Base-by-base conservation (phyloP, 2,888 invertebrate species). In the Spisula solida region DNA sequence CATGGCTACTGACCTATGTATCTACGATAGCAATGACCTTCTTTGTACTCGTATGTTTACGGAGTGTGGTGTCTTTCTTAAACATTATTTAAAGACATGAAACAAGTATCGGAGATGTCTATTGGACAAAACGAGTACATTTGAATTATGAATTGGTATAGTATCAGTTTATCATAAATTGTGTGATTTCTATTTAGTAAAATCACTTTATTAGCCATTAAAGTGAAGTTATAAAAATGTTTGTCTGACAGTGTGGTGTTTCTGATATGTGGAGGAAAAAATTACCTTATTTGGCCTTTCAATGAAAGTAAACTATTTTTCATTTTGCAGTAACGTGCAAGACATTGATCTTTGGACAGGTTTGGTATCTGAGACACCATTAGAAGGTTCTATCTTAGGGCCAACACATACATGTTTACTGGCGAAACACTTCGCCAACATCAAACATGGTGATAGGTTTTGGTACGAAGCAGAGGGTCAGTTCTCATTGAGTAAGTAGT, bases 321-420 rank as follows among this genome's bases (percentile, higher is more conserved):
- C 41, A 41, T 5, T 41, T 41, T 51, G 0, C 60, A 83, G 83
- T 31, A 5, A 48, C 12, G 75, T 75, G 4, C 51, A 29, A 8
- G 83, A 83, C 47, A 48, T 83, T 51, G 83, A 83, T 66, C 20
- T 83, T 20, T 83, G 83, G 83, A 51, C 75, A 8, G 83, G 83
- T 20, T 0, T 83, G 0, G 29, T 83, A 0, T 25, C 83, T 20
- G 83, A 83, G 20, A 51, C 1, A 5, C 41, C 20, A 1, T 0
- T 83, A 51, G 4, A 20, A 0, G 48, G 31, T 12, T 75, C 83
- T 20, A 48, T 83, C 20, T 48, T 75, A 12, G 83, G 83, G n/a
- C 18, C 48, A 25, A 83, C 83, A 8, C 83, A 83, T 18, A 70
- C 83, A 10, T 83, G 83, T 34, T 16, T 83, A 18, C 8, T 83